phyloP scores from a whole-genome alignment of 2,888 invertebrate genomes.

The Himalopsyche tibetana region DNA sequence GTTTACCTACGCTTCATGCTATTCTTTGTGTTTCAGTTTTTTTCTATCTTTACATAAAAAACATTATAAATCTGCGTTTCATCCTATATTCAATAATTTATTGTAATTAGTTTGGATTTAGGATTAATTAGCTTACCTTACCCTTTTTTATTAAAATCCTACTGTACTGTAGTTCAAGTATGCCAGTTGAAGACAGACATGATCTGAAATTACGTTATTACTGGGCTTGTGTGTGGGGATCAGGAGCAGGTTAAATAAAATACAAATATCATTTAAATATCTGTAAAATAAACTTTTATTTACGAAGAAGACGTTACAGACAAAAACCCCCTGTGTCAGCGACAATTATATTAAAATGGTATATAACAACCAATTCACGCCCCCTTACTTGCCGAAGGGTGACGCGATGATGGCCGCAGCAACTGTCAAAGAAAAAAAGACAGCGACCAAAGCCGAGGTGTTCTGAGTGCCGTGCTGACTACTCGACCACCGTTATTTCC shows the following conservation, averaged over 20 bases:
- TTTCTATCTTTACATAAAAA: no score
- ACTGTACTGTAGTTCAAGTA: no score
- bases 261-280: conserved; percentile 54
- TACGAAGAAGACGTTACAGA: conserved; percentile 51
- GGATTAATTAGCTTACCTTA: no score
- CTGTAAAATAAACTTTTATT: conserved; percentile 62
- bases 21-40: no score
- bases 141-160: no score
- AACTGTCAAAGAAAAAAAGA: conserved; percentile 6
- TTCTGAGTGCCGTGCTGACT: conserved; percentile 71
- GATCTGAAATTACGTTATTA: no score
- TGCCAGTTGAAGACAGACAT: no score
- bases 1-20: no score
- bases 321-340: conserved; percentile 51
- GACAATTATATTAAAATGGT: conserved; percentile 45
- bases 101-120: no score
- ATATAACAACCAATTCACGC: conserved; percentile 26
- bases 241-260: conserved; percentile 25
- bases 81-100: no score
- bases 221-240: background rate
- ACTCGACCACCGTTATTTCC: conserved; percentile 89
- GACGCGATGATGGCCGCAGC: background rate
- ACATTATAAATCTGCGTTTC: no score
- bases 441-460: conserved; percentile 11
- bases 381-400: background rate